These are phyloP conservation scores for Maniola hyperantus DNA, from an alignment of 2,888 invertebrate species.

Conservation along the genomic window DNA sequence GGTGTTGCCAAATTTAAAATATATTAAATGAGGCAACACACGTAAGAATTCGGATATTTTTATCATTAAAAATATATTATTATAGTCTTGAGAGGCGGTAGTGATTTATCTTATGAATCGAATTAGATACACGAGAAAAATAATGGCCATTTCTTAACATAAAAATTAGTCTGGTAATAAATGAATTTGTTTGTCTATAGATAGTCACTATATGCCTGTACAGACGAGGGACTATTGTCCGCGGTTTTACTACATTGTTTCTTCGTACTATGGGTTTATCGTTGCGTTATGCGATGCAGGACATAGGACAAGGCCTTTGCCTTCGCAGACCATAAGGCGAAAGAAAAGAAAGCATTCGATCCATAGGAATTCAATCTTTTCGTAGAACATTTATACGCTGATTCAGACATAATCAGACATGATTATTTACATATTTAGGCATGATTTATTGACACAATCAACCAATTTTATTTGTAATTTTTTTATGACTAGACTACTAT, in stretches of 20 bases:
- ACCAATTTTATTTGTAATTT: conserved; percentile 21
- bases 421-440: background rate
- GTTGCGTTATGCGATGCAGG: no score
- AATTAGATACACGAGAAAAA: background rate
- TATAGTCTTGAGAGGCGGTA: background rate
- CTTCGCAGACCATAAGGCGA: background rate
- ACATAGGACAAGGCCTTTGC: no score
- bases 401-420: no score
- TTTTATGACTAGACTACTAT: conserved; percentile 55
- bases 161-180: background rate
- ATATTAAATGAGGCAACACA: conserved; percentile 50
- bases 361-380: background rate
- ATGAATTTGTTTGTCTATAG: background rate
- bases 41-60: conserved; percentile 10
- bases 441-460: conserved; percentile 10
- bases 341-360: background rate
- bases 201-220: background rate
- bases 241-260: no score
- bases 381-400: no score
- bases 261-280: no score
- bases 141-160: background rate
- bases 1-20: conserved; percentile 49
- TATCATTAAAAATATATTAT: background rate
- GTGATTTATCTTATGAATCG: background rate
- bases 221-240: no score